phyloP scores from a whole-genome alignment of 2,888 invertebrate genomes.

The Andrena bucephala region DNA sequence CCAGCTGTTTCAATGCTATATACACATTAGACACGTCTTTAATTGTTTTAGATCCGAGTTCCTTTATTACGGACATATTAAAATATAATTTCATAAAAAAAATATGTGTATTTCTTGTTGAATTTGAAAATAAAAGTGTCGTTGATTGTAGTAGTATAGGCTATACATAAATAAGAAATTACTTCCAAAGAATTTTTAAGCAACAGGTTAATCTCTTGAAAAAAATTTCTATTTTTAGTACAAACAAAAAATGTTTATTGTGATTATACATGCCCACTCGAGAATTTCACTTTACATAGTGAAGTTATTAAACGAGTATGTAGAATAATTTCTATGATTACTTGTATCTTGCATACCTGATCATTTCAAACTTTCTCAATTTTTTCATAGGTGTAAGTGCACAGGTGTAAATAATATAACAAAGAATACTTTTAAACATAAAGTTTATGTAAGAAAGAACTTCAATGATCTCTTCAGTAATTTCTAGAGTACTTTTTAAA shows the following conservation, averaged over 20 bases:
- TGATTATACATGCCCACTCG: slow-evolving; percentile 2
- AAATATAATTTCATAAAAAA: slow-evolving; percentile 10
- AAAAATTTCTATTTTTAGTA: slow-evolving; percentile 37
- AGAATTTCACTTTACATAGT: slow-evolving; percentile 11
- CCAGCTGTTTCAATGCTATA: neutral
- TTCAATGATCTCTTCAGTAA: slow-evolving; percentile 44
- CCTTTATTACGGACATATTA: neutral
- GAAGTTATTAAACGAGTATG: slow-evolving; percentile 16
- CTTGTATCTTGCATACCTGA: slow-evolving; percentile 13
- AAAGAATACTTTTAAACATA: slow-evolving; percentile 48
- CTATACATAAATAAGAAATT: slow-evolving; percentile 16
- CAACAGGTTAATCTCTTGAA: neutral
- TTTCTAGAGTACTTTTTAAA: slow-evolving; percentile 28
- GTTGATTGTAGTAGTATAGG: slow-evolving; percentile 6
- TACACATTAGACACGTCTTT: neutral
- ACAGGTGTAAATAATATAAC: slow-evolving; percentile 49
- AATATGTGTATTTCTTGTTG: slow-evolving; percentile 6
- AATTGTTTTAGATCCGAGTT: slow-evolving; percentile 17
- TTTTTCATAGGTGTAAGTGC: slow-evolving; percentile 20
- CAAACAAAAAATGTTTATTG: slow-evolving; percentile 22
- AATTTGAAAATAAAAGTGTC: slow-evolving; percentile 29
- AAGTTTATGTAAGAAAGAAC: slow-evolving; percentile 40
- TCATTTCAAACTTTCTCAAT: slow-evolving; percentile 11
- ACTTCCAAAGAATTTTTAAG: slow-evolving; percentile 35
- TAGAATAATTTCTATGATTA: slow-evolving; percentile 18